Evolutionary conservation across 1,140 invertebrate genomes (phyloP).

Genomic region (Cydia fagiglandana): DNA sequence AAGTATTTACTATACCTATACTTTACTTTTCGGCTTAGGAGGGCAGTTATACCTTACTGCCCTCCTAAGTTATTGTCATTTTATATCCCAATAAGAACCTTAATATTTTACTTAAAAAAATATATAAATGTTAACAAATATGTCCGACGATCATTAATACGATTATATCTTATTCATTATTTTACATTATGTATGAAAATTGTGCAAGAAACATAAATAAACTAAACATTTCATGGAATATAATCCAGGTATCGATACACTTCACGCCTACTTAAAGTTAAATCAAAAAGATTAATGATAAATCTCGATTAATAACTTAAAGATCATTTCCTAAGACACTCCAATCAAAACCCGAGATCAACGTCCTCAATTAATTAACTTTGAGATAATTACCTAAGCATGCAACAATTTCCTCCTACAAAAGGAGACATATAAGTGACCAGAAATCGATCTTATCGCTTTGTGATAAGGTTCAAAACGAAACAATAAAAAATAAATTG

Average conservation of each 20-base stretch:
- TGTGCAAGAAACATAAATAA: too few species aligned
- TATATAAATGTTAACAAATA: too few species aligned
- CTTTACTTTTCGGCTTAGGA: too few species aligned
- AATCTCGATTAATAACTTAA: not conserved
- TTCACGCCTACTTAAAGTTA: not conserved
- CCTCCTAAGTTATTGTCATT: too few species aligned
- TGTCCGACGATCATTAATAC: not conserved
- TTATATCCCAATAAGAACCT: too few species aligned
- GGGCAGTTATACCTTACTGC: too few species aligned
- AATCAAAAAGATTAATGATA: constrained; percentile 1
- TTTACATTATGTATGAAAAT: too few species aligned
- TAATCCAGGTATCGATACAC: not conserved
- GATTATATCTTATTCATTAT: too few species aligned
- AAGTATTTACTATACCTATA: too few species aligned
- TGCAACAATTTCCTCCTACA: constrained; percentile 29
- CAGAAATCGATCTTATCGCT: not conserved
- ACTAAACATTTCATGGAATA: too few species aligned
- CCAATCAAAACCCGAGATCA: constrained; percentile 5
- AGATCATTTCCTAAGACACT: not conserved
- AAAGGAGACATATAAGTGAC: constrained; percentile 46
- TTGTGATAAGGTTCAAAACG: not conserved
- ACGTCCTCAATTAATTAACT: constrained; percentile 12
- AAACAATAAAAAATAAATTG: constrained; percentile 34
- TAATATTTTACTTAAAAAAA: too few species aligned
- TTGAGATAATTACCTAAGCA: constrained; percentile 14